Evolutionary conservation across 2,888 invertebrate species (phyloP), one percentile per base, ranked within the genome.

Genomic region (Serripes groenlandicus): DNA sequence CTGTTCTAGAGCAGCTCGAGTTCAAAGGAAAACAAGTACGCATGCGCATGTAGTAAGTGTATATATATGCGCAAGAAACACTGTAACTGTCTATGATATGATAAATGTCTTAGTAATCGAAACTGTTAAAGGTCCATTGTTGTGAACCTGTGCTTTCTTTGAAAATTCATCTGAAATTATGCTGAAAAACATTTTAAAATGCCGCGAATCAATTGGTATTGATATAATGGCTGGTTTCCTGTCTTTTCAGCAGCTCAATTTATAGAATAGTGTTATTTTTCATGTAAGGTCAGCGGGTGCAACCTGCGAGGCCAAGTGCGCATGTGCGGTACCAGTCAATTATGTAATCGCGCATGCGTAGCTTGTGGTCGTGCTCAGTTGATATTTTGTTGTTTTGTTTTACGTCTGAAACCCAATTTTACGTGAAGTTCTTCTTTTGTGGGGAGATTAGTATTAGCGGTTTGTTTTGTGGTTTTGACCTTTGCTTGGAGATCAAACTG

Each of bases 361-460:
- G 28, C 66, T 37, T 42, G 66, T 42, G 62, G 62, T 42, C 23
- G 37, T 28, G 56, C n/a, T n/a, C n/a, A n/a, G n/a, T n/a, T 32
- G 42, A 37, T 66, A 37, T 23, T 37, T 66, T 66, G 9, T 26
- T 42, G n/a, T 37, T 66, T 66, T 78, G 66, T 60, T 58, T 37
- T 23, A 52, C 78, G 58, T 49, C 69, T 54, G 69, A 68, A 28
- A 68, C 69, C 49, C 52, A 68, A 73, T 72, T 73, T 74, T 68
- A 73, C 78, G 78, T 74, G 68, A 68, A 78, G 68, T 78, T 58
- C 52, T 58, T 66, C 73, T 35, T 52, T 75, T 68, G 64, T 73
- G 26, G 52, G 69, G 60, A 73, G 73, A 73, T 73, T 42, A 73
- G 66, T 35, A 68, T 56, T 34, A 35, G 52, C 30, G 68, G 35